Percentiles rank a stretch among this genome's conserved stretches.
Evolutionary conservation across 2,113 vertebrate genomes (phyloP).

Genomic region (Nannospalax galili): DNA sequence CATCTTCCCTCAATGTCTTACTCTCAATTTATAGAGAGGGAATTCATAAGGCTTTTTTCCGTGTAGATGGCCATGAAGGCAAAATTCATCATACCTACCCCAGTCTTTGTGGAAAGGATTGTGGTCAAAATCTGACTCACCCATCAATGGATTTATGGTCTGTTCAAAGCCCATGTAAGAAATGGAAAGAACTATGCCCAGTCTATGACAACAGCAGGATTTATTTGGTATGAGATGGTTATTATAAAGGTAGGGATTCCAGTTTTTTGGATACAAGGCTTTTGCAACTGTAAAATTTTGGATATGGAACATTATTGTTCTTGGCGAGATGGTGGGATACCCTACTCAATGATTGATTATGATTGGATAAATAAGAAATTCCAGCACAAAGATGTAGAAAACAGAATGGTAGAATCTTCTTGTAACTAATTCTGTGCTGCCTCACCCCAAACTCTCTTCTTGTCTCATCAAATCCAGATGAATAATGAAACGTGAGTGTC

Average conservation of each 20-base stretch:
- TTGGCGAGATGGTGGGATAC: slow-evolving; percentile 57
- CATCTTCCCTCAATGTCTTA: slow-evolving; percentile 63
- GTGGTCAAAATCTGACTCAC: slow-evolving; percentile 66
- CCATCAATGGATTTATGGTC: slow-evolving; percentile 57
- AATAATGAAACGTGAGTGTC: slow-evolving; percentile 17
- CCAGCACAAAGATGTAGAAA: slow-evolving; percentile 60
- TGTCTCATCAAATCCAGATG: background rate
- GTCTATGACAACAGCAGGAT: slow-evolving; percentile 34
- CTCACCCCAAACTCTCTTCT: background rate
- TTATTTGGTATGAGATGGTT: slow-evolving; percentile 68
- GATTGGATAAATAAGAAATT: slow-evolving; percentile 11
- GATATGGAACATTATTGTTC: slow-evolving; percentile 60
- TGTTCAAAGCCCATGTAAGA: slow-evolving; percentile 55
- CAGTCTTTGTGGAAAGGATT: slow-evolving; percentile 63
- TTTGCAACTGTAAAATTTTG: slow-evolving; percentile 52
- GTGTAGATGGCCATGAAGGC: slow-evolving; percentile 14
- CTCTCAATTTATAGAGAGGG: slow-evolving; percentile 73
- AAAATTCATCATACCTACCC: slow-evolving; percentile 45
- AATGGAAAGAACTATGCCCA: slow-evolving; percentile 63
- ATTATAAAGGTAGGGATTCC: slow-evolving; percentile 1
- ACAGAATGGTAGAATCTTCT: slow-evolving; percentile 25
- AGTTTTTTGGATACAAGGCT: slow-evolving; percentile 43
- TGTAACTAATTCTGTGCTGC: background rate
- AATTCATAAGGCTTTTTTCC: slow-evolving; percentile 62
- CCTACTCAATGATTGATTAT: slow-evolving; percentile 58